phyloP scores from a whole-genome alignment of 2,888 invertebrate species.

The Priocnemis perturbator region DNA sequence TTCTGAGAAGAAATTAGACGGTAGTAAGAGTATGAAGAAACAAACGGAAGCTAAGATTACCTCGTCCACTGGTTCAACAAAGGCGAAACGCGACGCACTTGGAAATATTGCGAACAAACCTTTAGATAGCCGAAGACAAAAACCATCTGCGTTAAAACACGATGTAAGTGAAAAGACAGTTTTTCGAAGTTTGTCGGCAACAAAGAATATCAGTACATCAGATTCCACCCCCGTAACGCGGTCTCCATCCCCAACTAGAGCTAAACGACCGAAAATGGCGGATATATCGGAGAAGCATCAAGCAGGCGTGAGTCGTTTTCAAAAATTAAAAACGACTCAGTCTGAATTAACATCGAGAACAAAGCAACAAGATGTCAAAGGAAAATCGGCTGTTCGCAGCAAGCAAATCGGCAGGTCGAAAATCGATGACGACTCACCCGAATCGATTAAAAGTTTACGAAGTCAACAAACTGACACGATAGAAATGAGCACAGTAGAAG shows the following conservation, averaged over 20 bases:
- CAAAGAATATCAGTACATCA: neutral
- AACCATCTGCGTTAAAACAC: conserved; percentile 5
- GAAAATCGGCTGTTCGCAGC: neutral
- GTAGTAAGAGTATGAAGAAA: conserved; percentile 8
- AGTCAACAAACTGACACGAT: neutral
- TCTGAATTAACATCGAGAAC: neutral
- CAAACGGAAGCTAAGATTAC: conserved; percentile 8
- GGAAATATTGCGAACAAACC: conserved; percentile 11
- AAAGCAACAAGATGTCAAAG: neutral
- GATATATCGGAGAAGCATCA: conserved; percentile 29
- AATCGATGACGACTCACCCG: neutral
- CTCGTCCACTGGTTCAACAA: neutral
- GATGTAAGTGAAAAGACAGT: neutral
- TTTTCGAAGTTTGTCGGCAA: conserved; percentile 1
- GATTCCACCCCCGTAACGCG: conserved; percentile 17
- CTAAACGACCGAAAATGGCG: conserved; percentile 30
- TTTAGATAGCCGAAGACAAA: conserved; percentile 9
- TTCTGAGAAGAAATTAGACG: conserved; percentile 10
- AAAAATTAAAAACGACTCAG: neutral
- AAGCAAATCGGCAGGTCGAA: neutral
- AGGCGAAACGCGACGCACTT: conserved; percentile 16
- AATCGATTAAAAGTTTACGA: neutral
- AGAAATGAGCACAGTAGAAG: neutral
- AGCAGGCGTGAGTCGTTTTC: neutral
- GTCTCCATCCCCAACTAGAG: conserved; percentile 51